These are phyloP conservation scores for Oryzias javanicus DNA, from an alignment of 2,113 vertebrate species.

Conservation along the genomic window DNA sequence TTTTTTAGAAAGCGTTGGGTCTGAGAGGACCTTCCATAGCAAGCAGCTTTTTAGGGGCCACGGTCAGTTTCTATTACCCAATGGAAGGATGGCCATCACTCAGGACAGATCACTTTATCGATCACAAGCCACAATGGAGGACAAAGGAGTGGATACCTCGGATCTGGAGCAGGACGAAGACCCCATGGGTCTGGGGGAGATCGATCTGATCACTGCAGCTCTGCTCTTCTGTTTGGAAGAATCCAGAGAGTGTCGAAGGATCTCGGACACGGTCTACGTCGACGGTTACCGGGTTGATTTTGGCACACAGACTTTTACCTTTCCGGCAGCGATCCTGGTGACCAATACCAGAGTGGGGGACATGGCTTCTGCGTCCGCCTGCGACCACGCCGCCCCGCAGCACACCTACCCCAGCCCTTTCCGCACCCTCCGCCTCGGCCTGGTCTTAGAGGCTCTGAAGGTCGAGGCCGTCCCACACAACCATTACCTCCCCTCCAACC, in stretches of 20 bases:
- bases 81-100: constrained; percentile 72
- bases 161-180: constrained; percentile 91
- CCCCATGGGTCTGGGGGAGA: constrained; percentile 91
- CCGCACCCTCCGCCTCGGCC: constrained; percentile 90
- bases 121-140: constrained; percentile 81
- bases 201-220: constrained; percentile 93
- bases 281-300: constrained; percentile 87
- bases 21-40: constrained; percentile 78
- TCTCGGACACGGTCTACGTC: constrained; percentile 88
- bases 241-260: constrained; percentile 89
- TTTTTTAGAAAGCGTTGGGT: constrained; percentile 67
- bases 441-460: constrained; percentile 89
- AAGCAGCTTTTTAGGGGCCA: constrained; percentile 77
- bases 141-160: constrained; percentile 93
- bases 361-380: constrained; percentile 95
- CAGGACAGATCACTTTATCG: constrained; percentile 71
- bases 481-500: constrained; percentile 58
- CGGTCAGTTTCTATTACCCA: constrained; percentile 73
- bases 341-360: constrained; percentile 97
- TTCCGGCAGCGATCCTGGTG: constrained; percentile 91
- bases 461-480: constrained; percentile 53
- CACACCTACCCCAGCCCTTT: constrained; percentile 95
- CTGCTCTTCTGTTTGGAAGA: constrained; percentile 94
- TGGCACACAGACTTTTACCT: constrained; percentile 96
- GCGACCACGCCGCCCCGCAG: constrained; percentile 93